Conservation (phyloP, 2,797 vertebrate genomes). For the Chelmon rostratus region DNA sequence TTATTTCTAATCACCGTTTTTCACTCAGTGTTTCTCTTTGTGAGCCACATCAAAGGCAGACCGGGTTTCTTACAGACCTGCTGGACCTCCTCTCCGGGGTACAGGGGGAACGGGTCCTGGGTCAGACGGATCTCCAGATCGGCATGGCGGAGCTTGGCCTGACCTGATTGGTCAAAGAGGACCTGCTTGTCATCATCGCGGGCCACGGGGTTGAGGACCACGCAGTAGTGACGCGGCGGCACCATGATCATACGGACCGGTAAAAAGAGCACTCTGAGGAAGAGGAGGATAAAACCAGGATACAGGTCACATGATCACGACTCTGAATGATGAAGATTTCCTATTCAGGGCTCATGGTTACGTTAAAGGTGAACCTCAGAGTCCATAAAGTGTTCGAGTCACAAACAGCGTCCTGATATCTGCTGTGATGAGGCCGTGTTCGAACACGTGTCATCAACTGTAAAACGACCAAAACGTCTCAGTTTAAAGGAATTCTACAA, state of each 20-base stretch:
- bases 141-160: slow-evolving; percentile 91
- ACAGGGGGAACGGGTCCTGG: slow-evolving; percentile 93
- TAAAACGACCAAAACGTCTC: no score
- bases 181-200: slow-evolving; percentile 74
- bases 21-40: no score
- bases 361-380: no score
- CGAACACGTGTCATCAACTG: no score
- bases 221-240: slow-evolving; percentile 92
- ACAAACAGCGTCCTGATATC: no score
- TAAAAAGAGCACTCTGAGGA: slow-evolving; percentile 86
- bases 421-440: no score
- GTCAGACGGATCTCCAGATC: slow-evolving; percentile 92
- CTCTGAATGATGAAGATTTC: no score
- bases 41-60: no score
- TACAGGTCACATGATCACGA: not conserved
- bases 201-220: slow-evolving; percentile 88
- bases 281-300: not conserved
- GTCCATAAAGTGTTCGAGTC: no score
- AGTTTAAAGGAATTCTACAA: no score
- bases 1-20: no score
- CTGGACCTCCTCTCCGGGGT: slow-evolving; percentile 91
- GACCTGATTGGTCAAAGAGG: slow-evolving; percentile 86
- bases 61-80: slow-evolving; percentile 78
- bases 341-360: no score
- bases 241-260: slow-evolving; percentile 90